A percentile compares a stretch with the other conserved stretches of the same genome.
These are phyloP conservation scores for Chaenogobius annularis DNA, from an alignment of 2,113 vertebrate genomes.

Conservation along the genomic window DNA sequence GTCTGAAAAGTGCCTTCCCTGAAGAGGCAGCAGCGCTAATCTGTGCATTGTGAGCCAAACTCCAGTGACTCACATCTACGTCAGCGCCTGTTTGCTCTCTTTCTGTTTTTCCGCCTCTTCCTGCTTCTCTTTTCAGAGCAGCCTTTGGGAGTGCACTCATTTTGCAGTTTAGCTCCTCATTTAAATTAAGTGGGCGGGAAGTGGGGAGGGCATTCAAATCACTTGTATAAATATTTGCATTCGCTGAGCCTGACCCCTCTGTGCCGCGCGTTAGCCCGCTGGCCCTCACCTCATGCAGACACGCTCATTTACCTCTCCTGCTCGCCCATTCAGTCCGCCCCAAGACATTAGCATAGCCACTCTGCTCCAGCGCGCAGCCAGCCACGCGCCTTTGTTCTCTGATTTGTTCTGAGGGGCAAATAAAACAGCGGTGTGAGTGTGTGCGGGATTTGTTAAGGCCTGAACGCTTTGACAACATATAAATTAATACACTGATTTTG, in stretches of 20 bases:
- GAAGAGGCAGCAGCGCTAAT: constrained; percentile 74
- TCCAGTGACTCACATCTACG: constrained; percentile 80
- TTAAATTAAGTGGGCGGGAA: constrained; percentile 78
- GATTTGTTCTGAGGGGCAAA: constrained; percentile 69
- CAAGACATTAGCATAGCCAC: constrained; percentile 71
- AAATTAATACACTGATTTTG: constrained; percentile 68
- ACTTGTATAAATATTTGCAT: constrained; percentile 82
- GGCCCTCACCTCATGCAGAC: constrained; percentile 66
- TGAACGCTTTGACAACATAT: constrained; percentile 59
- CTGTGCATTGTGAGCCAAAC: constrained; percentile 76
- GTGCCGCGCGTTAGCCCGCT: constrained; percentile 69
- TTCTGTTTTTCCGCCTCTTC: constrained; percentile 68
- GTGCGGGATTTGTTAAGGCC: constrained; percentile 57
- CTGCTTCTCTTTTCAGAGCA: constrained; percentile 71
- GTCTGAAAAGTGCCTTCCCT: constrained; percentile 70
- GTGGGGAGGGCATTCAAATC: constrained; percentile 75
- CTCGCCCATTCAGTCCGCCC: constrained; percentile 70
- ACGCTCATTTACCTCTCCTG: constrained; percentile 74
- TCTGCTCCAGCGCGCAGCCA: constrained; percentile 53
- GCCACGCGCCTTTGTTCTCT: constrained; percentile 68
- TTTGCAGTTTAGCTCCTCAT: constrained; percentile 75
- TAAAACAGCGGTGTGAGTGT: constrained; percentile 62
- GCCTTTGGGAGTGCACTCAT: constrained; percentile 75
- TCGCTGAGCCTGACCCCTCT: constrained; percentile 73
- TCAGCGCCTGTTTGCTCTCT: constrained; percentile 75